Percentiles rank a stretch among this genome's conserved stretches.
phyloP scores from a whole-genome alignment of 2,797 vertebrate species.

The Cyprinodon diabolis region DNA sequence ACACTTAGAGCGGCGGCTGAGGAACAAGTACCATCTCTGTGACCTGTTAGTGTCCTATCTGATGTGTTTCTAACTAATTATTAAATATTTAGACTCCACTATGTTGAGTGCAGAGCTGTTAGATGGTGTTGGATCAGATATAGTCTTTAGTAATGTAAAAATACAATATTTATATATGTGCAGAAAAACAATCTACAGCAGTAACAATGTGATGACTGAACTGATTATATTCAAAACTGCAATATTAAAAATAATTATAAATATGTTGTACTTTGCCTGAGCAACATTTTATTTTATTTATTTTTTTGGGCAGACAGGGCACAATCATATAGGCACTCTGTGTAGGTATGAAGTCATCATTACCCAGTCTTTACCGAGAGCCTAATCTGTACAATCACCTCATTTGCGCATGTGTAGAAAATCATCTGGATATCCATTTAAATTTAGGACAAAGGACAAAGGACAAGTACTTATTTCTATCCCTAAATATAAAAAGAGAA shows the following conservation, averaged over 20 bases:
- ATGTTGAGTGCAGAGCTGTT: background rate
- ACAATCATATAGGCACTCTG: too few species aligned
- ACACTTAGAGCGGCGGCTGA: background rate
- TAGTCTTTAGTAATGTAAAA: background rate
- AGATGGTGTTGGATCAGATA: background rate
- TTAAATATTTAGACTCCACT: background rate
- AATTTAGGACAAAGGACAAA: too few species aligned
- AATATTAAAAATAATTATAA: background rate
- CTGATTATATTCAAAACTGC: background rate
- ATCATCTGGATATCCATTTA: too few species aligned
- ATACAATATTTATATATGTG: background rate
- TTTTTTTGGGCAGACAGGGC: too few species aligned
- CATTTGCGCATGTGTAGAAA: too few species aligned
- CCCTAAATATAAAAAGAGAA: too few species aligned
- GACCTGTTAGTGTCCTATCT: background rate
- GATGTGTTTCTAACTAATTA: background rate
- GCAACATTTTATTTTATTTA: background rate
- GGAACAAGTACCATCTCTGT: constrained; percentile 7
- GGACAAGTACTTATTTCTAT: too few species aligned
- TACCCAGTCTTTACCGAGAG: too few species aligned
- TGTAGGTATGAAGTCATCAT: too few species aligned
- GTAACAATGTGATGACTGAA: background rate
- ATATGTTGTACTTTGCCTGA: background rate
- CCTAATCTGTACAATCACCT: too few species aligned
- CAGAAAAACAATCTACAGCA: background rate